A percentile compares a stretch with the other conserved stretches of the same genome.
Evolutionary conservation across 1,140 invertebrate genomes (phyloP).

Genomic region (Micrasema longulum): DNA sequence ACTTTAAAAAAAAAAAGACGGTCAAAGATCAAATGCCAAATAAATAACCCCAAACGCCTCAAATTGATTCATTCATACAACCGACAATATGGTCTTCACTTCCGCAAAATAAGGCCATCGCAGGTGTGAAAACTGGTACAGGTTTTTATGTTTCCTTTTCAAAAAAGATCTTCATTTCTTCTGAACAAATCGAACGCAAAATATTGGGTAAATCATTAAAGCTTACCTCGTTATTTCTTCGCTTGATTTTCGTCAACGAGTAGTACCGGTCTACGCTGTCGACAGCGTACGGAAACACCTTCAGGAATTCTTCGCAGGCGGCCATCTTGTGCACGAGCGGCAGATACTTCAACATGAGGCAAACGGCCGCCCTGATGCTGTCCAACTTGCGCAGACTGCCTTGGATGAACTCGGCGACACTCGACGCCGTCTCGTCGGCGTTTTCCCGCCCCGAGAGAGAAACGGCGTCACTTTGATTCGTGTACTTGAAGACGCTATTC

Average conservation of each 20-base stretch:
- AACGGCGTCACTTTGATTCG: too few relatives aligned
- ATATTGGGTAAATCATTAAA: background rate
- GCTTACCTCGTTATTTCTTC: slow-evolving; percentile 65
- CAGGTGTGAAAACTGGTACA: too few relatives aligned
- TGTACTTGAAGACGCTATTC: too few relatives aligned
- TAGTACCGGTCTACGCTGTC: slow-evolving; percentile 61
- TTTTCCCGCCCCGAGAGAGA: background rate
- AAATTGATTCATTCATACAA: background rate
- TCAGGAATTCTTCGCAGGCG: slow-evolving; percentile 56
- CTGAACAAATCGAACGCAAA: too few relatives aligned
- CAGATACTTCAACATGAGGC: slow-evolving; percentile 57
- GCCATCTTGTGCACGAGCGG: slow-evolving; percentile 59
- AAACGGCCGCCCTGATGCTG: slow-evolving; percentile 30
- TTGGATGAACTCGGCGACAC: background rate
- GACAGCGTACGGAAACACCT: slow-evolving; percentile 62
- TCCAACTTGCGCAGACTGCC: background rate
- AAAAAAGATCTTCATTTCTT: too few relatives aligned
- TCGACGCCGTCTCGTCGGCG: background rate
- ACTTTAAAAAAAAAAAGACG: background rate
- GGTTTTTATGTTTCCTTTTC: too few relatives aligned
- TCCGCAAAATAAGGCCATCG: too few relatives aligned
- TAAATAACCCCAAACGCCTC: too few relatives aligned
- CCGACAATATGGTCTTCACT: too few relatives aligned
- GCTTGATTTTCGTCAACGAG: slow-evolving; percentile 62
- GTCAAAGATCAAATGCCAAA: too few relatives aligned